These are phyloP conservation scores for Melitaea athalia DNA, from an alignment of 2,888 invertebrate species.

Conservation along the genomic window DNA sequence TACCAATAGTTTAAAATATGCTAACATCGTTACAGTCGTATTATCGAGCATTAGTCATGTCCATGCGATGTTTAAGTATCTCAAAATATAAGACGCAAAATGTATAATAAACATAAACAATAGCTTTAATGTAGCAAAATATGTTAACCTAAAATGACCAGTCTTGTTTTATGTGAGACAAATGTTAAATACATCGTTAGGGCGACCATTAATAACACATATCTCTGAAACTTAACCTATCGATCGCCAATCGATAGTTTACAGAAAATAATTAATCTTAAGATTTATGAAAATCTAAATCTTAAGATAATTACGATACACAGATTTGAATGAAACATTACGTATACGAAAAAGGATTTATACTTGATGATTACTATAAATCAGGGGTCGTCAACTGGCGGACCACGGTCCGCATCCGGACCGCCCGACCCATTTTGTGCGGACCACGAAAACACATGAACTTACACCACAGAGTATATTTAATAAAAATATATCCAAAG, in stretches of 20 bases:
- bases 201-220: constrained; percentile 57
- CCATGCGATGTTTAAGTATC: constrained; percentile 51
- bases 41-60: constrained; percentile 67
- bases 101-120: neutral
- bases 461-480: too few species aligned
- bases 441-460: too few species aligned
- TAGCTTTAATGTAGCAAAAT: too few species aligned
- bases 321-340: too few species aligned
- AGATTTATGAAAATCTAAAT: constrained; percentile 66
- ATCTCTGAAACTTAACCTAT: constrained; percentile 60
- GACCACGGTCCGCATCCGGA: too few species aligned
- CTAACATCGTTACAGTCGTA: constrained; percentile 60
- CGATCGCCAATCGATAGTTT: constrained; percentile 70
- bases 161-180: neutral
- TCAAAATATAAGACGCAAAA: constrained; percentile 22
- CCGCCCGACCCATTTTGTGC: too few species aligned
- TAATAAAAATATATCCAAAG: too few species aligned
- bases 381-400: too few species aligned
- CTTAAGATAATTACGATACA: constrained; percentile 53
- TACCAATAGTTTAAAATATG: constrained; percentile 27
- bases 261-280: constrained; percentile 64
- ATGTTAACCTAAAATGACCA: too few species aligned
- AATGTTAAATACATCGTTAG: constrained; percentile 52
- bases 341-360: too few species aligned
- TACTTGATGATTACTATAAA: too few species aligned